Conservation (phyloP, 2,797 vertebrate species). For the Oreonectes daqikongensis region DNA sequence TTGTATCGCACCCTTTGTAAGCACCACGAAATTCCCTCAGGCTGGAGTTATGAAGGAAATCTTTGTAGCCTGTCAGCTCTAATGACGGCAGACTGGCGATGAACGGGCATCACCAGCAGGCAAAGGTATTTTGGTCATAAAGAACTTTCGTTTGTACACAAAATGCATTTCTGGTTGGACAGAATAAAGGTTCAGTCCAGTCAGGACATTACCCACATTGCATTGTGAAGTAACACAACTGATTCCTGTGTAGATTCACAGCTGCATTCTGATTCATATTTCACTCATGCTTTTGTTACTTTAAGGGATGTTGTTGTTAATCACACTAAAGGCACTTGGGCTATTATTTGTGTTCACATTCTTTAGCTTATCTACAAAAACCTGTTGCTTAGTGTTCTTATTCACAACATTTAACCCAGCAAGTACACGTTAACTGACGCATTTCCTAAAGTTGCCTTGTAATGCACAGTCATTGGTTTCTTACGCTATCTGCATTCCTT, state of each 20-base stretch:
- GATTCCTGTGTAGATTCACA: background rate
- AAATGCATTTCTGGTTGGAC: too few relatives aligned
- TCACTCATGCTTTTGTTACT: background rate
- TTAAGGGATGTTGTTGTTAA: constrained; percentile 18
- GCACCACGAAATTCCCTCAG: constrained; percentile 57
- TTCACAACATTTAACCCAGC: background rate
- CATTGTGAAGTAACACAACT: background rate
- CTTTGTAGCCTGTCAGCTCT: constrained; percentile 67
- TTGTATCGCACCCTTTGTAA: constrained; percentile 44
- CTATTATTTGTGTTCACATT: constrained; percentile 1
- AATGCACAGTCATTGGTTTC: constrained; percentile 53
- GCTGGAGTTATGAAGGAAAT: constrained; percentile 70
- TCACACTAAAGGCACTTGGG: background rate
- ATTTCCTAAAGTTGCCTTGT: constrained; percentile 53
- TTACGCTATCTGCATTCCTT: constrained; percentile 52
- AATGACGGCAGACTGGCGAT: constrained; percentile 61
- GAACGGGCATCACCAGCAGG: constrained; percentile 59
- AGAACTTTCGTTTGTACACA: too few relatives aligned
- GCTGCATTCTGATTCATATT: background rate
- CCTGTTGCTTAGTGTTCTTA: background rate
- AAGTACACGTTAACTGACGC: constrained; percentile 19
- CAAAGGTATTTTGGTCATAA: constrained; percentile 1
- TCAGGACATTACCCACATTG: background rate
- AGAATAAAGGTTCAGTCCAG: background rate
- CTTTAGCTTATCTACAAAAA: constrained; percentile 1